Percentiles rank a stretch among this genome's conserved stretches.
phyloP scores from a whole-genome alignment of 2,888 invertebrate species.

The Heliconius charithonia region DNA sequence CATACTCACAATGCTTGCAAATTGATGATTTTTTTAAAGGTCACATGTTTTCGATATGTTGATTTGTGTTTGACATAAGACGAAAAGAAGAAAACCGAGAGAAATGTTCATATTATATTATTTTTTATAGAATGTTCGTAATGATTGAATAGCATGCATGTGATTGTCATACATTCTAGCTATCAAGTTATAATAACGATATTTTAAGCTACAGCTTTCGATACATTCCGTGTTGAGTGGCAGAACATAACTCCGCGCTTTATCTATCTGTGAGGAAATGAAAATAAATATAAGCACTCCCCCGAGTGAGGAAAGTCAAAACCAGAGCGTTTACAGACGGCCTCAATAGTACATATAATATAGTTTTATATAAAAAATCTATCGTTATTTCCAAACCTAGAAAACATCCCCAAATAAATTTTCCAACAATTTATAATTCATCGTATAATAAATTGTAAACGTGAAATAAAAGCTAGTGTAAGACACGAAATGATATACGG shows the following conservation, averaged over 20 bases:
- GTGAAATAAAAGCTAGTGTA: constrained; percentile 21
- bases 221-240: too few species aligned
- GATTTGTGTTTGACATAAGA: not conserved
- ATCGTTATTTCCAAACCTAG: not conserved
- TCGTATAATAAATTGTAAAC: constrained; percentile 7
- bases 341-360: too few species aligned
- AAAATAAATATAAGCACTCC: too few species aligned
- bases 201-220: too few species aligned
- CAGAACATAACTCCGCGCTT: too few species aligned
- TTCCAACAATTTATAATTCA: not conserved
- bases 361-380: not conserved
- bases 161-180: too few species aligned
- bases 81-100: not conserved
- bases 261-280: too few species aligned
- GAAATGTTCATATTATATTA: not conserved
- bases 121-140: too few species aligned
- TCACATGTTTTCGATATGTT: not conserved
- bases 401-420: not conserved
- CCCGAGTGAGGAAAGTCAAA: too few species aligned
- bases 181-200: too few species aligned
- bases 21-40: not conserved
- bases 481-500: constrained; percentile 12
- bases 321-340: too few species aligned
- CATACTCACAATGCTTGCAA: not conserved
- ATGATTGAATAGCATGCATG: too few species aligned